A percentile compares a stretch with the other conserved stretches of the same genome.
These are phyloP conservation scores for Colossoma macropomum DNA, from an alignment of 2,113 vertebrate species.

Conservation along the genomic window DNA sequence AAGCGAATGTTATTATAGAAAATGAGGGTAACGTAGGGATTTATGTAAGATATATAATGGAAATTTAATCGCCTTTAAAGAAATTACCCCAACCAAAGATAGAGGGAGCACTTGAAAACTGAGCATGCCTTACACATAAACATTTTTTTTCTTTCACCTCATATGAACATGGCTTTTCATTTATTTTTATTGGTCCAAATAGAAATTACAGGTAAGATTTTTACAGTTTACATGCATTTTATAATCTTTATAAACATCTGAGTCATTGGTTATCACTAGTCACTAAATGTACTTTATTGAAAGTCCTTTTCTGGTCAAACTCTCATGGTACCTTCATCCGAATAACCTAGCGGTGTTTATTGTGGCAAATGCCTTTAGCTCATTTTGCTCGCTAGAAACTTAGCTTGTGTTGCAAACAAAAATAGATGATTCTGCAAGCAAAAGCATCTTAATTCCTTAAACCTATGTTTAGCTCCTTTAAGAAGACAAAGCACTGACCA, in stretches of 20 bases:
- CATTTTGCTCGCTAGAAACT: neutral
- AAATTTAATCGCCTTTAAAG: constrained; percentile 1
- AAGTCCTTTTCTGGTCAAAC: neutral
- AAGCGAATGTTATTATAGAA: constrained; percentile 32
- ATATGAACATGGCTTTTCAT: neutral
- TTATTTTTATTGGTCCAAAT: constrained; percentile 44
- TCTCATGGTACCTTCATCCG: neutral
- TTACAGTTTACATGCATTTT: constrained; percentile 25
- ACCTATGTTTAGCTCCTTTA: neutral
- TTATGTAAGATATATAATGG: constrained; percentile 9
- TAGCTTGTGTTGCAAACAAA: constrained; percentile 4
- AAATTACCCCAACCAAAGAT: constrained; percentile 46
- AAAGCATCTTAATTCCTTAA: constrained; percentile 9
- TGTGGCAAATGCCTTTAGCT: neutral
- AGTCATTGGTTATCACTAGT: neutral
- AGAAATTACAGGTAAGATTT: constrained; percentile 18
- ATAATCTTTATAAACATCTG: constrained; percentile 2
- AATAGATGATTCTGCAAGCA: neutral
- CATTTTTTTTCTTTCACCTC: constrained; percentile 8
- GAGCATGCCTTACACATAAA: constrained; percentile 35
- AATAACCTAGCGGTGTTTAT: neutral
- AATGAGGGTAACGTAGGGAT: constrained; percentile 28
- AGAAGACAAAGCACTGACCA: constrained; percentile 12
- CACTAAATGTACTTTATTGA: neutral
- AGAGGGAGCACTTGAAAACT: constrained; percentile 15